phyloP scores from a whole-genome alignment of 2,797 vertebrate species.

The Crax fasciolata region DNA sequence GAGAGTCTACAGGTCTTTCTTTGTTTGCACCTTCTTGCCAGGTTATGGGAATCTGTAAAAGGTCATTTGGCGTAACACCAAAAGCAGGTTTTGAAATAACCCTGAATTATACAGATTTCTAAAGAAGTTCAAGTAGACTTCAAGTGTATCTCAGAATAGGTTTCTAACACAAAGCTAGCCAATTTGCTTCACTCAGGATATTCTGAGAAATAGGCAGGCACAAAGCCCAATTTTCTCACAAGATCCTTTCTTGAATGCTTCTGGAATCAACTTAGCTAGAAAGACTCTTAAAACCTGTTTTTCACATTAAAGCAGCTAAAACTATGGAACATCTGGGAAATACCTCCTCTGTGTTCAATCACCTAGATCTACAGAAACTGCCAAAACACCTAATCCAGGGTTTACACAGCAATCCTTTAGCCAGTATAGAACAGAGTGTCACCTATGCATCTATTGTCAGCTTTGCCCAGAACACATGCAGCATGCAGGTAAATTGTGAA shows the following conservation, averaged over 20 bases:
- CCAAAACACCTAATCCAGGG: background rate
- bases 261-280: background rate
- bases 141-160: background rate
- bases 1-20: background rate
- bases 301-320: background rate
- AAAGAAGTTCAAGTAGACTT: background rate
- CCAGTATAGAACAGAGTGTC: background rate
- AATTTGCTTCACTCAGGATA: background rate
- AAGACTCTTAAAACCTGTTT: background rate
- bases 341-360: background rate
- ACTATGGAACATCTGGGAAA: background rate
- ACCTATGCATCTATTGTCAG: background rate
- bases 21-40: background rate
- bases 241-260: background rate
- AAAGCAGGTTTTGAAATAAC: background rate
- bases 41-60: background rate
- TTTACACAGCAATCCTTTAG: background rate
- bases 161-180: slow-evolving; percentile 10
- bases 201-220: slow-evolving; percentile 3
- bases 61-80: background rate
- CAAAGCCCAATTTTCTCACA: background rate
- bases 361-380: background rate
- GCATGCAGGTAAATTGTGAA: background rate
- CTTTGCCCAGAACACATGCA: background rate
- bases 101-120: background rate